Percentiles rank a stretch among this genome's conserved stretches.
phyloP scores from a whole-genome alignment of 2,888 invertebrate genomes.

The Phyto melanocephala region DNA sequence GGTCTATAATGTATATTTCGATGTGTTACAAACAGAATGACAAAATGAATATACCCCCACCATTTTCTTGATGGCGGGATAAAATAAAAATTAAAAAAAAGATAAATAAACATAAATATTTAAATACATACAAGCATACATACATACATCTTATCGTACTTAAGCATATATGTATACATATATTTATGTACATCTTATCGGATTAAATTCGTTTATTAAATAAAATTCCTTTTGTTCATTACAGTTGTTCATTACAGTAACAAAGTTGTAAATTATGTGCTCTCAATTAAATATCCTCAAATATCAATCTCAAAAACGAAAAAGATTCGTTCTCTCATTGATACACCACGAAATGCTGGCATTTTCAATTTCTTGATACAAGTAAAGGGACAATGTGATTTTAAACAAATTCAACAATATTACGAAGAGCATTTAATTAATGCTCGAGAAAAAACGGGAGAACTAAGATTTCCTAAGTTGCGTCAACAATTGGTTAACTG shows the following conservation, averaged over 20 bases:
- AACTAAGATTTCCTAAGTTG: constrained; percentile 84
- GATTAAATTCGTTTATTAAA: no score
- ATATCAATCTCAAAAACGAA: constrained; percentile 82
- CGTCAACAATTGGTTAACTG: constrained; percentile 84
- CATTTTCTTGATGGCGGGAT: no score
- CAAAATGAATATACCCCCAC: no score
- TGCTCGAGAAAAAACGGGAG: constrained; percentile 81
- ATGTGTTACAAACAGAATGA: no score
- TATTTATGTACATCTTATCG: no score
- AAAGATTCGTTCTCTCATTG: constrained; percentile 84
- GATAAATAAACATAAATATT: no score
- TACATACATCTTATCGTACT: no score
- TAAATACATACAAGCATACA: no score
- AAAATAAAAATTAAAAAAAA: no score
- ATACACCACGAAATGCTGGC: constrained; percentile 87
- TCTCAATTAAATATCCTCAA: constrained; percentile 82
- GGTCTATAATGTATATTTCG: no score
- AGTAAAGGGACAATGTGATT: constrained; percentile 82
- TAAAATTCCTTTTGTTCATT: no score
- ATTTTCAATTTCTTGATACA: constrained; percentile 85
- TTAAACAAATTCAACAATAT: constrained; percentile 80
- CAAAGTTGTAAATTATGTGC: constrained; percentile 81
- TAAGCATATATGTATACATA: no score
- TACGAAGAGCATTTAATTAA: constrained; percentile 80
- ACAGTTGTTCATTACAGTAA: constrained; percentile 81